These are phyloP conservation scores for Dolichopus griseipennis DNA, from an alignment of 2,888 invertebrate species.

Conservation along the genomic window DNA sequence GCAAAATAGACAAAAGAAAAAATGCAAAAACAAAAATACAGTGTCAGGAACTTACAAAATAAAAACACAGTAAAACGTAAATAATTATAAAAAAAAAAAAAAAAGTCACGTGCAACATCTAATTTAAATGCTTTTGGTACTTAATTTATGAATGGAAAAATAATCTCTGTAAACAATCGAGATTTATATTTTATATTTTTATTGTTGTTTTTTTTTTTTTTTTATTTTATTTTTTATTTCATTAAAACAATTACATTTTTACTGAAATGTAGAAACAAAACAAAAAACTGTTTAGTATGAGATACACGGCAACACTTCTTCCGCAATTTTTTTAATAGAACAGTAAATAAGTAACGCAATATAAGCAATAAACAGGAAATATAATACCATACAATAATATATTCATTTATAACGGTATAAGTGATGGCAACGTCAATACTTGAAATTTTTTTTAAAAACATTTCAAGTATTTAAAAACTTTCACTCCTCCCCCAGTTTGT, in stretches of 20 bases:
- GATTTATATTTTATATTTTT: not conserved
- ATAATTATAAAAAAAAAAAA: not conserved
- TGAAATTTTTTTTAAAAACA: too few relatives aligned
- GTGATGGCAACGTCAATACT: too few relatives aligned
- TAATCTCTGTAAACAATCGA: constrained; percentile 4
- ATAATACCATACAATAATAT: too few relatives aligned
- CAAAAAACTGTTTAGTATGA: too few relatives aligned
- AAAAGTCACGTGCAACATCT: constrained; percentile 2
- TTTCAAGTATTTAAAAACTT: too few relatives aligned
- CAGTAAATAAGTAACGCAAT: too few relatives aligned
- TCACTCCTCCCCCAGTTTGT: too few relatives aligned
- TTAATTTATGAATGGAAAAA: constrained; percentile 5
- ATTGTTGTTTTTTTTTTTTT: not conserved
- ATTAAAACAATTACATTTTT: not conserved
- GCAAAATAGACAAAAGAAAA: not conserved
- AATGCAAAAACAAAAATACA: not conserved
- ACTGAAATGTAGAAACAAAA: not conserved
- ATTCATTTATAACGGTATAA: too few relatives aligned
- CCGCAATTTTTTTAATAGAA: too few relatives aligned
- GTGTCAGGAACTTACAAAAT: not conserved
- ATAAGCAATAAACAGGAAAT: too few relatives aligned
- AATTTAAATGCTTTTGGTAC: constrained; percentile 6
- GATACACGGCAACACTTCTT: too few relatives aligned
- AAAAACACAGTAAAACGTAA: not conserved
- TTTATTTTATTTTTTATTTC: not conserved